Base-by-base conservation (phyloP, 1,140 invertebrate species). In the Zelostemma sp. region DNA sequence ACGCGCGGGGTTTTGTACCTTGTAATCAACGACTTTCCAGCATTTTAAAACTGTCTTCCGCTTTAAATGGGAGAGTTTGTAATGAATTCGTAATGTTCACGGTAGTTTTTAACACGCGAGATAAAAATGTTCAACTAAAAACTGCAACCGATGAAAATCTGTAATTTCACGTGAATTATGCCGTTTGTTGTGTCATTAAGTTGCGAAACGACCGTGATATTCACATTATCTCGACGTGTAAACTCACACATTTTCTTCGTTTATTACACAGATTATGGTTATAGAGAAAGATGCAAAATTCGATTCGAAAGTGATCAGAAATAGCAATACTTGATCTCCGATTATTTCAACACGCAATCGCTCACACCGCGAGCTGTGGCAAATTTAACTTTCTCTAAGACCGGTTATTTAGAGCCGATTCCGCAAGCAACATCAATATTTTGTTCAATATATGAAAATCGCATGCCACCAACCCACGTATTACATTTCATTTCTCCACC, bases 351-450 rank as follows among this genome's bases (percentile, higher is more conserved):
- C 33, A 11, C 11, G 33, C 33, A 35, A 1, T 9, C 33, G 28
- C 46, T 68, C 59, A 51, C 41, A 9, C 50, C 25, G 40, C 48
- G 8, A 12, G 48, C 43, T 31, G 18, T 18, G 6, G 15, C 55
- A 64, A 69, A 63, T 60, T 25, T 59, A 70, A 70, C 68, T 70
- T 70, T 70, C 68, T 65, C 61, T 70, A 65, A 70, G 57, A 70
- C 61, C 61, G 68, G 68, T 70, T 70, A 38, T 56, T 46, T 47
- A 21, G 14, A 50, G 59, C 60, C 60, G 51, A 53, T 51, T 6
- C 33, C n/a, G 6, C n/a, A 56, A 31, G 15, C 55, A 38, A 50
- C 41, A 47, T 31, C 56, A 64, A 64, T 64, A 64, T 56, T 64
- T 64, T 53, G 56, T 19, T 55, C 60, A 56, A 55, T 57, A 41